phyloP scores from a whole-genome alignment of 2,888 invertebrate species.

The Cheilosia variabilis region DNA sequence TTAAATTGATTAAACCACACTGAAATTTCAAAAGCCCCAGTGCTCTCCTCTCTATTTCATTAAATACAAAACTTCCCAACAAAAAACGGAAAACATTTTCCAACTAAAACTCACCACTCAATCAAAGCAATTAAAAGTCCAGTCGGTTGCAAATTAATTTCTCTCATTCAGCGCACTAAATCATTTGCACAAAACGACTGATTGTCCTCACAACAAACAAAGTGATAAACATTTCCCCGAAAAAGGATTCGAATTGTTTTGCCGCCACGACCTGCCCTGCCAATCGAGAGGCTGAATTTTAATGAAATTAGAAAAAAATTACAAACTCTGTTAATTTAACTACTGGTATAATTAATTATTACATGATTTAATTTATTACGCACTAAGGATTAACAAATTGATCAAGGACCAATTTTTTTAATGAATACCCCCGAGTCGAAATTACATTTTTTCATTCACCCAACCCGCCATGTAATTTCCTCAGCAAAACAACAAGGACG shows the following conservation, averaged over 20 bases:
- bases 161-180: neutral
- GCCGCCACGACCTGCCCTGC: slow-evolving; percentile 7
- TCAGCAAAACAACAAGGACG: slow-evolving; percentile 40
- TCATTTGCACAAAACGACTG: slow-evolving; percentile 1
- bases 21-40: too few species aligned
- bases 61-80: neutral
- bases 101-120: neutral
- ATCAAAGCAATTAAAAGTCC: slow-evolving; percentile 8
- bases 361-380: slow-evolving; percentile 65
- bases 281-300: slow-evolving; percentile 26
- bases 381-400: slow-evolving; percentile 60
- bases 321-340: slow-evolving; percentile 56
- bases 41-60: neutral
- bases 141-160: slow-evolving; percentile 8
- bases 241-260: slow-evolving; percentile 21
- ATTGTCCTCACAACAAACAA: slow-evolving; percentile 14
- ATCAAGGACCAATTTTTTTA: slow-evolving; percentile 44
- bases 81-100: neutral
- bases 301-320: slow-evolving; percentile 62
- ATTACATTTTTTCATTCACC: neutral
- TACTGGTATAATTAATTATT: slow-evolving; percentile 61
- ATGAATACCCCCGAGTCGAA: slow-evolving; percentile 8
- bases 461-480: slow-evolving; percentile 14
- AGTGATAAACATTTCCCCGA: slow-evolving; percentile 10
- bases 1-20: too few species aligned